A percentile compares a stretch with the other conserved stretches of the same genome.
These are phyloP conservation scores for Eupithecia centaureata DNA, from an alignment of 2,888 invertebrate genomes.

Conservation along the genomic window DNA sequence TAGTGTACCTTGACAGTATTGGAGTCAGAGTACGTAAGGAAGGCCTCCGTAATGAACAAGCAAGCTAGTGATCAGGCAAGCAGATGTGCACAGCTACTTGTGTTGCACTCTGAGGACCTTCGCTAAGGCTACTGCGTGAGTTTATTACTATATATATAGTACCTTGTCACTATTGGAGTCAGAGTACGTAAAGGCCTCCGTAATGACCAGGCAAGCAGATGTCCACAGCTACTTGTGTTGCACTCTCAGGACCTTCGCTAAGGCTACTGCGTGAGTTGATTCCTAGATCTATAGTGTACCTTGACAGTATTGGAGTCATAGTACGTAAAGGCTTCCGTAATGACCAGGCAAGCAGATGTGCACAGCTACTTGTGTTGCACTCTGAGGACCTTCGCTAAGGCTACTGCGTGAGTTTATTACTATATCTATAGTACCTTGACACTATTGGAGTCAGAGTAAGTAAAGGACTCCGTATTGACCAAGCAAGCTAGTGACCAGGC, in stretches of 20 bases:
- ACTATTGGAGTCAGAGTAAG: no score
- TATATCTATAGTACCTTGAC: neutral
- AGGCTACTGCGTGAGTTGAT: constrained; percentile 64
- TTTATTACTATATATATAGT: neutral
- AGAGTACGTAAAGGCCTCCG: neutral
- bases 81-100: constrained; percentile 74
- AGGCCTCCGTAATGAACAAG: no score
- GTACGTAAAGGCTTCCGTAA: neutral
- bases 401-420: constrained; percentile 59
- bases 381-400: constrained; percentile 70
- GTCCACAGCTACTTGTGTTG: constrained; percentile 76
- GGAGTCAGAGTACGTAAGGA: no score
- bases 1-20: no score
- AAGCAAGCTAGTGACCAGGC: no score
- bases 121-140: constrained; percentile 68
- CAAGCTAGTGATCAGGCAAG: constrained; percentile 61
- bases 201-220: constrained; percentile 59
- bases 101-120: constrained; percentile 76
- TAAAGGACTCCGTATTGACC: no score
- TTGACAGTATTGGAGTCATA: no score
- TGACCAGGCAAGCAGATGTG: constrained; percentile 50
- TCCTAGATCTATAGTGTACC: neutral
- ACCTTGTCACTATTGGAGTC: no score
- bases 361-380: neutral
- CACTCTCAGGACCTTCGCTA: constrained; percentile 72